phyloP scores from a whole-genome alignment of 2,888 invertebrate species.

The Ariolimax columbianus region DNA sequence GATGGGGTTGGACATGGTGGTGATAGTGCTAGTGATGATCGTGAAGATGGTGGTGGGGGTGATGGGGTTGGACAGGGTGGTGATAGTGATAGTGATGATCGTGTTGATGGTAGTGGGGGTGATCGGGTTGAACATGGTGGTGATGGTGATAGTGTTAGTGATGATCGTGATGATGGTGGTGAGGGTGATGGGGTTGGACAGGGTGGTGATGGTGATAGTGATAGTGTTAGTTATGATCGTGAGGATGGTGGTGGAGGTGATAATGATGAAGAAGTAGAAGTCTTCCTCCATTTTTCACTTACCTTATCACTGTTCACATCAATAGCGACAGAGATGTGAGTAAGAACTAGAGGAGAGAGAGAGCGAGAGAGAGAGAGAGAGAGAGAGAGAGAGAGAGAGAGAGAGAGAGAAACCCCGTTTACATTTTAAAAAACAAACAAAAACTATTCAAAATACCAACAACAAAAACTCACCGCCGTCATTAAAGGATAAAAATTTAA shows the following conservation, averaged over 20 bases:
- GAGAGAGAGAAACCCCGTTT: too few species aligned
- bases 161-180: background rate
- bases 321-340: too few species aligned
- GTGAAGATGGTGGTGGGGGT: background rate
- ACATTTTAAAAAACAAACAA: too few species aligned
- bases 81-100: background rate
- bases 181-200: background rate
- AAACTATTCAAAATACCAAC: too few species aligned
- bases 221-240: conserved; percentile 8
- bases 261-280: too few species aligned
- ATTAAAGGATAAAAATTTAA: too few species aligned
- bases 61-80: background rate
- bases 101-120: background rate
- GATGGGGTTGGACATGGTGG: background rate
- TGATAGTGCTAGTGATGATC: background rate
- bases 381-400: too few species aligned
- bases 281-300: too few species aligned
- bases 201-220: background rate
- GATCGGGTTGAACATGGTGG: background rate
- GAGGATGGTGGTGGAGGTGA: background rate
- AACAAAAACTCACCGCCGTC: too few species aligned
- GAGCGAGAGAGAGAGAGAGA: too few species aligned
- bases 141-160: background rate
- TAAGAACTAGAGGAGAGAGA: too few species aligned
- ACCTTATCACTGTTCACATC: too few species aligned